These are phyloP conservation scores for Holotrichia oblita DNA, from an alignment of 1,140 invertebrate genomes.

Conservation along the genomic window DNA sequence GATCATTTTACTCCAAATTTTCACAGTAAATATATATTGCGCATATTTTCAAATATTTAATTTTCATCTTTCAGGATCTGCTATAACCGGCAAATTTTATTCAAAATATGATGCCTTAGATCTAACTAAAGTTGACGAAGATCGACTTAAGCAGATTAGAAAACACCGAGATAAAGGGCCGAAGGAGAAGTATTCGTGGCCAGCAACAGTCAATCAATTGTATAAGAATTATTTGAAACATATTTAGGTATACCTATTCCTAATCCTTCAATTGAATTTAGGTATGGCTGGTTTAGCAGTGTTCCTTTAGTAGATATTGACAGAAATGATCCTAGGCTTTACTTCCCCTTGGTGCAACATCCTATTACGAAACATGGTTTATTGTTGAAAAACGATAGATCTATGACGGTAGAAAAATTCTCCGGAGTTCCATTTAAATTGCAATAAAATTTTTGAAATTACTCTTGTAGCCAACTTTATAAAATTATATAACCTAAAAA, in stretches of 20 bases:
- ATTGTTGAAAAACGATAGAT: slow-evolving; percentile 23
- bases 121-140: slow-evolving; percentile 44
- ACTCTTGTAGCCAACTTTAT: background rate
- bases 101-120: slow-evolving; percentile 52
- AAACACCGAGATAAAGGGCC: slow-evolving; percentile 48
- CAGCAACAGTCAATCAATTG: slow-evolving; percentile 54
- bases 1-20: slow-evolving; percentile 51
- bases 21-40: slow-evolving; percentile 45
- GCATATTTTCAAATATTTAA: background rate
- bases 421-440: slow-evolving; percentile 47
- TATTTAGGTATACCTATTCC: no score
- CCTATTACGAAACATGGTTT: slow-evolving; percentile 49
- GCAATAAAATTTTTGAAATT: background rate
- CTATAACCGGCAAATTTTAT: slow-evolving; percentile 54
- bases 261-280: no score
- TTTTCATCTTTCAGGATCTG: slow-evolving; percentile 44
- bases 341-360: slow-evolving; percentile 43
- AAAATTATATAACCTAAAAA: background rate
- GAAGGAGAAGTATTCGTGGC: slow-evolving; percentile 51
- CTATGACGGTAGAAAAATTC: slow-evolving; percentile 43
- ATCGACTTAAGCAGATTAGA: slow-evolving; percentile 48
- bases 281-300: slow-evolving; percentile 53
- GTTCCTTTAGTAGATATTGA: slow-evolving; percentile 48
- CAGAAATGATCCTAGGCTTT: slow-evolving; percentile 52
- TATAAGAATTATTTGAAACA: no score